Conservation (phyloP, 2,113 vertebrate species). For the Esox niger region DNA sequence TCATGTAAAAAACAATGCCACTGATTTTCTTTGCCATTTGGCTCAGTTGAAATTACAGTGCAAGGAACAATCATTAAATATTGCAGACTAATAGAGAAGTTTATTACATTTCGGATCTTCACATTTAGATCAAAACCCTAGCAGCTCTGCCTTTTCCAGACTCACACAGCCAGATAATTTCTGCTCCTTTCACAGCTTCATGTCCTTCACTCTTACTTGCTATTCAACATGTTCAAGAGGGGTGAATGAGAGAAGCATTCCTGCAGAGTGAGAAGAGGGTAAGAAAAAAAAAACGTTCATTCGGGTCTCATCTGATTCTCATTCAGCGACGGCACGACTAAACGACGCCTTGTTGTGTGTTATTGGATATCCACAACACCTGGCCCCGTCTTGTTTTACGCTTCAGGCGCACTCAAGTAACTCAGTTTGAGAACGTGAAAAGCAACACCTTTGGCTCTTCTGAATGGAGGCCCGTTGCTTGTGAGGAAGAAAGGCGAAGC, state of each 20-base stretch:
- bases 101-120: too few relatives aligned
- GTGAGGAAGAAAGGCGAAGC: slow-evolving; percentile 47
- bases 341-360: slow-evolving; percentile 5
- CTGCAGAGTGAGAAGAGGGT: too few relatives aligned
- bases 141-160: background rate
- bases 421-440: slow-evolving; percentile 48
- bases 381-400: slow-evolving; percentile 49
- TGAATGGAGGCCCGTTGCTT: slow-evolving; percentile 50
- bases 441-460: slow-evolving; percentile 46
- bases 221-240: too few relatives aligned
- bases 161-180: background rate
- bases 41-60: background rate
- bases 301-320: background rate
- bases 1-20: background rate
- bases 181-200: background rate
- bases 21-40: background rate
- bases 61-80: background rate
- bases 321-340: background rate
- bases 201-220: background rate
- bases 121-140: too few relatives aligned
- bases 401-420: slow-evolving; percentile 38
- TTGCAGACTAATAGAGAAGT: too few relatives aligned
- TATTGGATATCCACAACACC: slow-evolving; percentile 39
- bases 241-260: too few relatives aligned
- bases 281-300: background rate